Evolutionary conservation across 2,113 vertebrate genomes (phyloP).

Genomic region (Rana temporaria): DNA sequence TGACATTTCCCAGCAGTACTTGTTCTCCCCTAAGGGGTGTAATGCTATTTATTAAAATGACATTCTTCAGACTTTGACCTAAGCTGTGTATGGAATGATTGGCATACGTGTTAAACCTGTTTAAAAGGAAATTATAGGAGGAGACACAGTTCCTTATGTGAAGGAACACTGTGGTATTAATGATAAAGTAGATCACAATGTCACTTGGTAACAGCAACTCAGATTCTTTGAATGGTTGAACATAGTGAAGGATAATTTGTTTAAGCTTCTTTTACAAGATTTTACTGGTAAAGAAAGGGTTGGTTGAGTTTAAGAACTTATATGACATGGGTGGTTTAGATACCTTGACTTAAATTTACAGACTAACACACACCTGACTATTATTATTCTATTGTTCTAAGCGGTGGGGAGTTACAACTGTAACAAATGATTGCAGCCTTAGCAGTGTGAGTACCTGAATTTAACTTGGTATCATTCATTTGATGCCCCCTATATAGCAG

Average conservation of each 20-base stretch:
- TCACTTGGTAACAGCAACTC: not conserved
- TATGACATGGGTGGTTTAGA: too few species aligned
- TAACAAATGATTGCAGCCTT: too few species aligned
- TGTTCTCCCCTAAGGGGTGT: conserved; percentile 20
- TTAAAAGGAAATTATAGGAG: not conserved
- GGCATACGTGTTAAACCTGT: conserved; percentile 27
- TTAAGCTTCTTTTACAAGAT: too few species aligned
- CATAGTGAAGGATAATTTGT: not conserved
- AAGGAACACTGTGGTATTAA: not conserved
- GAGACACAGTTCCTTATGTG: not conserved
- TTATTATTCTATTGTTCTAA: too few species aligned
- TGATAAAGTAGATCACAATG: not conserved
- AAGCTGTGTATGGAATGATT: not conserved
- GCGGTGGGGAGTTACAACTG: too few species aligned
- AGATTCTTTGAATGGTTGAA: conserved; percentile 7
- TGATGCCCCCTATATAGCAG: too few species aligned
- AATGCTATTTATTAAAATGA: not conserved
- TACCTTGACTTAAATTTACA: too few species aligned
- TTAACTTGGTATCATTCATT: too few species aligned
- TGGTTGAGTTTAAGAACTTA: too few species aligned
- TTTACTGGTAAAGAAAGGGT: too few species aligned
- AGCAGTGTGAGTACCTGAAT: too few species aligned
- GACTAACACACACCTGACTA: too few species aligned
- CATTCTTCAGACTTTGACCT: conserved; percentile 29
- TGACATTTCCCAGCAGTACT: conserved; percentile 20